Conservation (phyloP, 2,797 vertebrate species). For the Leuciscus waleckii region DNA sequence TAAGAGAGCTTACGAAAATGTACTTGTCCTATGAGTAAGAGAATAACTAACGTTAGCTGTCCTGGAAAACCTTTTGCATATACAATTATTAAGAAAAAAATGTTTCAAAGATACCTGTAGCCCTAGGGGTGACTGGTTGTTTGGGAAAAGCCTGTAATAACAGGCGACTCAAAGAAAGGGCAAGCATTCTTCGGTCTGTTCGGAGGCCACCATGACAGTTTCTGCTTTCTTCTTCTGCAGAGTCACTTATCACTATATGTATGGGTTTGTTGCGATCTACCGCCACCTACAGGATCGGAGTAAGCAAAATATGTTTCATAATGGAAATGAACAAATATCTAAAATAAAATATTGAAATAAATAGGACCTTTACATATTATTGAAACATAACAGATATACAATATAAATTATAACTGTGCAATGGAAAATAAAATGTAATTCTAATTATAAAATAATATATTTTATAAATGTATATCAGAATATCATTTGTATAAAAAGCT, state of each 20-base stretch:
- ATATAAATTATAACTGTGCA: not conserved
- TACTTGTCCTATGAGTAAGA: not conserved
- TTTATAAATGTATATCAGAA: not conserved
- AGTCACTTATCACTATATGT: not conserved
- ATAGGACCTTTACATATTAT: not conserved
- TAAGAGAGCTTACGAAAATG: not conserved
- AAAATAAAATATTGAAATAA: not conserved
- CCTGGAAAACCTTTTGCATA: not conserved
- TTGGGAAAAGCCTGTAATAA: conserved; percentile 27
- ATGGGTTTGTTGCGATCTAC: not conserved
- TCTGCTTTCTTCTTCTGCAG: not conserved
- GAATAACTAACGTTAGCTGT: not conserved
- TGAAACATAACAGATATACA: not conserved
- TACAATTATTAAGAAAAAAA: not conserved
- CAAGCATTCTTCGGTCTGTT: conserved; percentile 39
- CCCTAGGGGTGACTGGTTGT: not conserved
- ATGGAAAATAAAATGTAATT: not conserved
- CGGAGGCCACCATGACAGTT: conserved; percentile 40
- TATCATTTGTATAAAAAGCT: not conserved
- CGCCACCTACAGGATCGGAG: conserved; percentile 37
- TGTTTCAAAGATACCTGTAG: conserved; percentile 40
- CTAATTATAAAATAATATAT: too few species aligned
- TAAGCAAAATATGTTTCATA: not conserved
- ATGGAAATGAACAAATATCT: not conserved
- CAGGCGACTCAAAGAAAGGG: conserved; percentile 40